Evolutionary conservation across 2,113 vertebrate species (phyloP), one percentile per base, ranked within the genome.

Genomic region (Gnathonemus echidnorhynchus): DNA sequence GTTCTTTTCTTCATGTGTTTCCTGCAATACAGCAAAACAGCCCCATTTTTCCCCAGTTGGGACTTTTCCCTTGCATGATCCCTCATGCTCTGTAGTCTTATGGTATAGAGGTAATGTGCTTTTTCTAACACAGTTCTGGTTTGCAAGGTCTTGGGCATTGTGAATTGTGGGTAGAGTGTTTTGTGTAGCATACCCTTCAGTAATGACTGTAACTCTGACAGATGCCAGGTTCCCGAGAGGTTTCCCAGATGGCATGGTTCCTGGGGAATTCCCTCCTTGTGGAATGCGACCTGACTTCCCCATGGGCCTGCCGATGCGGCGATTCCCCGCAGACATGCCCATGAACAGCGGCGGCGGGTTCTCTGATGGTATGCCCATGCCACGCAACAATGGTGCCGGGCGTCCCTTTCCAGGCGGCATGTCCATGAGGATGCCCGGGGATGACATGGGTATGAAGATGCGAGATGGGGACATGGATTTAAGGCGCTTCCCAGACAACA

Each of bases 251-350:
- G 66, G 49, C 0, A 83, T 89, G 84, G 94, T 93, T 93, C 66
- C 87, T 52, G 95, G 91, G 0, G 93, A 95, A 0, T 96, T 93
- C 89, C 91, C 92, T 48, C 90, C 90, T 15, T 91, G 90, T 5
- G 91, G 88, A 5, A 89, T 91, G 89, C 90, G 89, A 13, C 17
- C 91, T 0, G 94, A 95, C 90, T 95, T 91, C 83, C 85, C 48
- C 35, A 70, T 86, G 21, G 87, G 85, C 62, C 87, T 89, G 58
- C 89, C 89, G 11, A 89, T 89, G 77, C 89, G 80, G 19, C 49
- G 89, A n/a, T 80, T 86, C 52, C 89, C 89, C 2, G 19, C n/a
- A 3, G 87, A 89, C 13, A 45, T 89, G 52, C 89, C 91, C 31
- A 90, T 86, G 46, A 91, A 74, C 27, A 93, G 93, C 0, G 93